Percentiles rank a stretch among this genome's conserved stretches.
Evolutionary conservation across 1,140 invertebrate species (phyloP).

Genomic region (Caerostris extrusa): DNA sequence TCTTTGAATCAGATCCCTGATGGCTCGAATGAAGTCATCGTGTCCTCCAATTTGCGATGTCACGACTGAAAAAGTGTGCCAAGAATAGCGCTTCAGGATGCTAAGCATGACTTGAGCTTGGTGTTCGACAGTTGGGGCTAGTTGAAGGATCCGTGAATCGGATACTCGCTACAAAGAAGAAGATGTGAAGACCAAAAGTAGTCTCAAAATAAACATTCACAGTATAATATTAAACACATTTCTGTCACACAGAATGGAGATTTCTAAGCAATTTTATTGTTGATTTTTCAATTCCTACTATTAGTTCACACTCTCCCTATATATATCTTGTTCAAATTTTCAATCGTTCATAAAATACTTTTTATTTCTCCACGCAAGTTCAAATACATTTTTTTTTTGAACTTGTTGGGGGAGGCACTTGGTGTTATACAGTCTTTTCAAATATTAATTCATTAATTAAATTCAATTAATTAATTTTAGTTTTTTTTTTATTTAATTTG

Average conservation of each 20-base stretch:
- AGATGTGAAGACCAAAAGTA: constrained; percentile 68
- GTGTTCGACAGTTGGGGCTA: constrained; percentile 95
- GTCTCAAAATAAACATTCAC: neutral
- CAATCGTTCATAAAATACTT: no score
- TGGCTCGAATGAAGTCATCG: constrained; percentile 96
- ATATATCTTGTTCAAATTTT: no score
- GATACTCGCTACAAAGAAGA: constrained; percentile 76
- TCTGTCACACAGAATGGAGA: neutral
- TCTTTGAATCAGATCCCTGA: constrained; percentile 85
- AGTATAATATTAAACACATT: neutral
- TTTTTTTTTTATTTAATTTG: no score
- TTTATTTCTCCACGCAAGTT: no score
- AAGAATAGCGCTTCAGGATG: constrained; percentile 95
- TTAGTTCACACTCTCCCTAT: no score
- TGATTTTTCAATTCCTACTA: no score
- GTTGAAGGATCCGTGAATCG: constrained; percentile 85
- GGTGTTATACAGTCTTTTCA: no score
- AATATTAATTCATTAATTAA: no score
- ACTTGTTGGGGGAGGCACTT: no score
- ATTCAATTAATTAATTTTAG: no score
- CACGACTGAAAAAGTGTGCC: constrained; percentile 96
- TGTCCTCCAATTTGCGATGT: constrained; percentile 92
- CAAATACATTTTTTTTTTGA: no score
- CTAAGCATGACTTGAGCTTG: constrained; percentile 95
- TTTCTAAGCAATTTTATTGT: neutral